phyloP scores from a whole-genome alignment of 2,888 invertebrate genomes.

The Lagria hirta region DNA sequence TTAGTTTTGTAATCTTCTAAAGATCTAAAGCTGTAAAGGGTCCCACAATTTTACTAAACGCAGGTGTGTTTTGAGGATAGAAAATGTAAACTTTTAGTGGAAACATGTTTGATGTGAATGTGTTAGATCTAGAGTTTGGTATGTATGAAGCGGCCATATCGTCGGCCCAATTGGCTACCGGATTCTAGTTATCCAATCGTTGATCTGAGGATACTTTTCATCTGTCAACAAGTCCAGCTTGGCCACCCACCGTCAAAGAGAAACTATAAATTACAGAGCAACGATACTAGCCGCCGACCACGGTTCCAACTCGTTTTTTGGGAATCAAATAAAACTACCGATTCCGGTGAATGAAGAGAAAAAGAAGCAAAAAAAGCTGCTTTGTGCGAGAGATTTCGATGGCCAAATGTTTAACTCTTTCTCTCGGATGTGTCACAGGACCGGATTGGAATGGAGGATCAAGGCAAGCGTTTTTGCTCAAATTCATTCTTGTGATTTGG shows the following conservation, averaged over 20 bases:
- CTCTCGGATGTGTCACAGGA: too few species aligned
- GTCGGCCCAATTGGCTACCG: constrained; percentile 55
- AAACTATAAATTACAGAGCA: constrained; percentile 53
- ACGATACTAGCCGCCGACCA: constrained; percentile 37
- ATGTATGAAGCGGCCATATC: constrained; percentile 46
- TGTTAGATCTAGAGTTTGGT: constrained; percentile 37
- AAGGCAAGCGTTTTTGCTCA: too few species aligned
- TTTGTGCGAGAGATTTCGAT: too few species aligned
- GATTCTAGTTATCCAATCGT: constrained; percentile 55
- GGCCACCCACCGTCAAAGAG: constrained; percentile 54
- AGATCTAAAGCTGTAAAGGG: too few species aligned
- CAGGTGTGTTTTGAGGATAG: too few species aligned
- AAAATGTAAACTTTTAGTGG: too few species aligned
- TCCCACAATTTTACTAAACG: too few species aligned
- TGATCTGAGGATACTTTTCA: constrained; percentile 56
- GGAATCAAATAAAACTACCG: constrained; percentile 45
- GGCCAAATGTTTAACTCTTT: too few species aligned
- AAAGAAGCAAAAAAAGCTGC: too few species aligned
- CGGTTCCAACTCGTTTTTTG: constrained; percentile 44
- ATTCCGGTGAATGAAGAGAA: constrained; percentile 23
- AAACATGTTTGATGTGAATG: constrained; percentile 33
- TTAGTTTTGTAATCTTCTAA: too few species aligned
- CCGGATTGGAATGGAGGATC: too few species aligned
- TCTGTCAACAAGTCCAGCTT: constrained; percentile 52
- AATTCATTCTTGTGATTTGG: too few species aligned